Conservation (phyloP, 2,888 invertebrate species). For the Hartigia nigra region DNA sequence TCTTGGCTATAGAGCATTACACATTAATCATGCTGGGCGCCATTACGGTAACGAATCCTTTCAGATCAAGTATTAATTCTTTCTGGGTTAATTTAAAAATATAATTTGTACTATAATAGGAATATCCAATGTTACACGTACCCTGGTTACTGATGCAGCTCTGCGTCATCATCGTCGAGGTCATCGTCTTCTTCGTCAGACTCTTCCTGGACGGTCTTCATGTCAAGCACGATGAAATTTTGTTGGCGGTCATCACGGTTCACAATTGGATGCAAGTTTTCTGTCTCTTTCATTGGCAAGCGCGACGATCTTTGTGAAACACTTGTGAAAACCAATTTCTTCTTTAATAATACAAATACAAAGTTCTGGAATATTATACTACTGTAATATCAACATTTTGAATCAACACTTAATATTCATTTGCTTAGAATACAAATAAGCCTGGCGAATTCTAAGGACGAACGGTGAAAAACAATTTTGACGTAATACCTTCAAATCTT, state of each 20-base stretch:
- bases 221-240: conserved; percentile 55
- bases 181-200: conserved; percentile 53
- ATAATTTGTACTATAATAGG: conserved; percentile 34
- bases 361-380: background rate
- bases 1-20: conserved; percentile 62
- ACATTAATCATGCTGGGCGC: conserved; percentile 60
- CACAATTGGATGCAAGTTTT: conserved; percentile 64
- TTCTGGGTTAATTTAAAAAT: background rate
- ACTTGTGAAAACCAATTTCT: background rate
- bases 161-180: conserved; percentile 58
- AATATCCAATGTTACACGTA: conserved; percentile 58
- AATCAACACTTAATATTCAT: background rate
- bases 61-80: background rate
- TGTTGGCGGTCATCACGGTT: conserved; percentile 50
- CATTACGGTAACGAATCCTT: conserved; percentile 48
- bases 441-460: background rate
- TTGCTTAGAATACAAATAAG: background rate
- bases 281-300: conserved; percentile 57
- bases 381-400: background rate
- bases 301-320: conserved; percentile 24
- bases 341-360: background rate
- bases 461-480: background rate
- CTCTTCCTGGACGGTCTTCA: conserved; percentile 59
- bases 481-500: background rate
- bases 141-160: conserved; percentile 63